phyloP scores from a whole-genome alignment of 2,888 invertebrate species.

The Chymomyza caudatula region DNA sequence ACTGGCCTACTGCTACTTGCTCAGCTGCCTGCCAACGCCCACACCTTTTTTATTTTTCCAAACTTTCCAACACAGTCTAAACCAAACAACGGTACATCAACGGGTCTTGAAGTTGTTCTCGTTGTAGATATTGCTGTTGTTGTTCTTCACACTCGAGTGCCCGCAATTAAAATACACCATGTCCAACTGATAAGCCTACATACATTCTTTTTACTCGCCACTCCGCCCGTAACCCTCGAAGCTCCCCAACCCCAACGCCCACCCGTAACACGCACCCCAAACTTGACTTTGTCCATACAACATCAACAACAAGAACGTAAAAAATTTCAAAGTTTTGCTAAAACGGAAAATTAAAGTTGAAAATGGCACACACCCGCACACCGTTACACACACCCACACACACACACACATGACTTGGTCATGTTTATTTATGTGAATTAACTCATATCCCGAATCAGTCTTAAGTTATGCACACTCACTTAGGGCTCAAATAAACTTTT shows the following conservation, averaged over 20 bases:
- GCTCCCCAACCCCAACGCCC: constrained; percentile 2
- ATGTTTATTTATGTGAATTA: constrained; percentile 32
- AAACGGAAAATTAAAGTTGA: constrained; percentile 53
- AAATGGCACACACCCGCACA: constrained; percentile 3
- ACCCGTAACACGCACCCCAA: constrained; percentile 5
- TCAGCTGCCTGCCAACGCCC: not conserved
- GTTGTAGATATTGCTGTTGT: constrained; percentile 15
- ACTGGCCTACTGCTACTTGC: not conserved
- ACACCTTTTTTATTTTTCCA: not conserved
- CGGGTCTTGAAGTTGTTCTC: constrained; percentile 3
- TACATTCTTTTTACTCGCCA: constrained; percentile 59
- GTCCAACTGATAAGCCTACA: constrained; percentile 71
- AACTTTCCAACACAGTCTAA: not conserved
- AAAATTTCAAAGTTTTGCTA: constrained; percentile 62
- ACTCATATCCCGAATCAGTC: constrained; percentile 6
- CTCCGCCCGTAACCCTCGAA: constrained; percentile 24
- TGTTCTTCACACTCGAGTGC: constrained; percentile 68
- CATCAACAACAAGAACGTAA: constrained; percentile 9
- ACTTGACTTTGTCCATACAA: no score
- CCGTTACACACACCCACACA: constrained; percentile 8
- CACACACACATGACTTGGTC: constrained; percentile 39
- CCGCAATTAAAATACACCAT: constrained; percentile 71
- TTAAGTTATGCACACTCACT: constrained; percentile 37
- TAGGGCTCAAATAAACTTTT: constrained; percentile 49
- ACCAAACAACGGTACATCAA: not conserved